Percentiles rank a stretch among this genome's conserved stretches.
Evolutionary conservation across 2,113 vertebrate species (phyloP).

Genomic region (Cricetomys ansorgei): DNA sequence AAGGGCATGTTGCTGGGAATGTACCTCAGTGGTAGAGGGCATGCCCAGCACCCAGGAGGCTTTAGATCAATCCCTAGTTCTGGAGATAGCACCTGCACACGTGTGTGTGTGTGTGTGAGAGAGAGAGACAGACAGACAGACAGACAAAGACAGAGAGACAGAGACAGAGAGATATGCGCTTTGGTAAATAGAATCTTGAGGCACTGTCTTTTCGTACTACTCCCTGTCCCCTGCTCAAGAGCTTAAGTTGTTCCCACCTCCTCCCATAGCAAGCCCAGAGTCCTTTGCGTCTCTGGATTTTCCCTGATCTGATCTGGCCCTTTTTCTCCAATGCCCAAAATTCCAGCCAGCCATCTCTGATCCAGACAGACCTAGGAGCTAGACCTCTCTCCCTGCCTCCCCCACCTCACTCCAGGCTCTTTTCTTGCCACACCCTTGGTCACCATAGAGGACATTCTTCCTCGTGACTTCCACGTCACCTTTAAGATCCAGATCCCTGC

Average conservation of each 20-base stretch:
- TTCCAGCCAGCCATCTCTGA: not conserved
- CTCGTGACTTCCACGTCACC: not conserved
- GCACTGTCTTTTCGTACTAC: not conserved
- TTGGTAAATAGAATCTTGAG: not conserved
- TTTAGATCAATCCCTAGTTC: not conserved
- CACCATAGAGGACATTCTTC: not conserved
- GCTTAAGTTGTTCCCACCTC: not conserved
- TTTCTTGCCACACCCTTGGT: no score
- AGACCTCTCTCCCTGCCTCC: not conserved
- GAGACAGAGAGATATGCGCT: no score
- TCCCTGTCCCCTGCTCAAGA: not conserved
- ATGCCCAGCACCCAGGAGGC: not conserved
- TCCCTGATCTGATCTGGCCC: not conserved
- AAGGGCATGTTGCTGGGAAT: not conserved
- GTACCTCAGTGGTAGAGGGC: not conserved
- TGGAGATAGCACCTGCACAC: not conserved
- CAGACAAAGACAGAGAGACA: no score
- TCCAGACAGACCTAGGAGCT: not conserved
- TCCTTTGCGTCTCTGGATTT: not conserved
- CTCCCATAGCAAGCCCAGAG: not conserved
- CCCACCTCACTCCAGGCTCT: not conserved
- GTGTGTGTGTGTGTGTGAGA: not conserved
- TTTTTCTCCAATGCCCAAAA: not conserved
- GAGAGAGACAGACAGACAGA: no score
- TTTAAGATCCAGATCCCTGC: not conserved